Evolutionary conservation across 2,888 invertebrate species (phyloP), one percentile per base, ranked within the genome.

Genomic region (Pseudococcus jackbeardsleyi): DNA sequence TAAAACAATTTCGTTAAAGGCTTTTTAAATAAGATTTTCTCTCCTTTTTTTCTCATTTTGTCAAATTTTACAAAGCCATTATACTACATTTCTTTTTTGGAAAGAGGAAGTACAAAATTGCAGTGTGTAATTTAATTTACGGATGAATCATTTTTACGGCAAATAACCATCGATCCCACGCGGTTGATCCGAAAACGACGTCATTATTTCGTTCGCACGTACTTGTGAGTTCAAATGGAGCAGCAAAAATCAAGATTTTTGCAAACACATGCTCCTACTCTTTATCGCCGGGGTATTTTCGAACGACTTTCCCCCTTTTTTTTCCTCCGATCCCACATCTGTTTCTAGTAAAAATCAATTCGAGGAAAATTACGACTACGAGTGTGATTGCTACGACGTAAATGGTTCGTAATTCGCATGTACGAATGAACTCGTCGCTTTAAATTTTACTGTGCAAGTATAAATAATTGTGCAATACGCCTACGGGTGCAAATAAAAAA

Each of bases 381-480:
- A 64, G 4, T 22, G 19, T 39, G 8, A 72, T 22, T 6, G 7
- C 2, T 42, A 39, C 42, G 9, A 46, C 79, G 79, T 46, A 46
- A 46, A 82, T 46, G 79, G 15, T 19, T 79, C 17, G 79, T 42
- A 17, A 4, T 33, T 33, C 26, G 26, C 26, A 33, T 33, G 26
- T 33, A 33, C 26, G 26, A 72, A 72, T 11, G 19, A 46, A 46
- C 19, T 19, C 79, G 79, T 19, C 17, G 19, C 11, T 46, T n/a
- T 82, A 82, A 46, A 82, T 82, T 72, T 82, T 82, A 33, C 46
- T 33, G 72, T 46, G 19, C 46, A n/a, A 15, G 33, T 72, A 72
- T 42, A 22, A 82, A 82, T 82, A 82, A 82, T 46, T 42, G 46
- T 46, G 79, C 19, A 82, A 82, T 82, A 82, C 79, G 79, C 79